Percentiles rank a stretch among this genome's conserved stretches.
Conservation (phyloP, 2,797 vertebrate species). For the Phoeniculus purpureus region DNA sequence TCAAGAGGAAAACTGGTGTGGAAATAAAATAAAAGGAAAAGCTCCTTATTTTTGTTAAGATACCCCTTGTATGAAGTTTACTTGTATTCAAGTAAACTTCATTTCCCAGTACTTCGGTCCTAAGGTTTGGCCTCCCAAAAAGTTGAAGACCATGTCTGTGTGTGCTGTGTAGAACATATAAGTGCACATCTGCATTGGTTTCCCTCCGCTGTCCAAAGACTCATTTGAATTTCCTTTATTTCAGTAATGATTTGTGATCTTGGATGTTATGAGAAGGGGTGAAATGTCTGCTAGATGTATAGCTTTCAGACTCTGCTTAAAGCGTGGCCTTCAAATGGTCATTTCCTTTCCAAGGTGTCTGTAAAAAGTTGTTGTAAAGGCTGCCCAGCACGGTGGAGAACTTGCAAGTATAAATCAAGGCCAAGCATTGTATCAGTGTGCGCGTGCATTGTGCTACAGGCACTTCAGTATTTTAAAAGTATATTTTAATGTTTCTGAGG, state of each 20-base stretch:
- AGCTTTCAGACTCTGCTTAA: neutral
- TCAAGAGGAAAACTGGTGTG: no score
- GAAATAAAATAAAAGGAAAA: neutral
- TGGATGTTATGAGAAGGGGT: neutral
- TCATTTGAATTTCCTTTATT: neutral
- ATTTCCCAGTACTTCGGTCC: neutral
- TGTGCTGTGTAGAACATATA: fast-evolving
- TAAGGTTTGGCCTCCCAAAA: neutral
- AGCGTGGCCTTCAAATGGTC: neutral
- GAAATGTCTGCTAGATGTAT: neutral
- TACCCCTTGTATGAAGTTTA: neutral
- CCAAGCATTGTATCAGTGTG: fast-evolving
- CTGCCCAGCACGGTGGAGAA: neutral
- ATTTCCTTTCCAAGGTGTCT: neutral
- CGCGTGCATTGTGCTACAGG: neutral
- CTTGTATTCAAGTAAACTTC: neutral
- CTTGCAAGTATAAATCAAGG: neutral
- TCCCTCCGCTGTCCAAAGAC: no score
- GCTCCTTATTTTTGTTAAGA: neutral
- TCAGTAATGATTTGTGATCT: neutral
- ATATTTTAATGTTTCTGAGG: neutral
- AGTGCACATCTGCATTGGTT: neutral
- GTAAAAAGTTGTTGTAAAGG: neutral
- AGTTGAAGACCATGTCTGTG: no score
- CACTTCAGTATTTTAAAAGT: neutral